Conservation (phyloP, 2,113 vertebrate species). For the Piprites chloris region DNA sequence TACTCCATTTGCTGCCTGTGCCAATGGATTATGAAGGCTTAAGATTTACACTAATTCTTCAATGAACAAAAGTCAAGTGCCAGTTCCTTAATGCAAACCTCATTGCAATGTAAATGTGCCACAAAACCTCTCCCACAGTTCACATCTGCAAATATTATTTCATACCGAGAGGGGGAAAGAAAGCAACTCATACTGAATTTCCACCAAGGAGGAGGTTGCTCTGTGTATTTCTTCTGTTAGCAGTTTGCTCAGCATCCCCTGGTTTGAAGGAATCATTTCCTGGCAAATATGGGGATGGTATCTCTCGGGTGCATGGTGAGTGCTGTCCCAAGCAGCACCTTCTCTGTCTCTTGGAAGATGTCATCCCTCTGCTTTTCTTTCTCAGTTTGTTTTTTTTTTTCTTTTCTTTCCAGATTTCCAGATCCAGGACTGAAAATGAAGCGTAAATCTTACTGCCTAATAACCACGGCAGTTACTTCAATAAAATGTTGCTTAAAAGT, state of each 20-base stretch:
- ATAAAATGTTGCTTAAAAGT: conserved; percentile 85
- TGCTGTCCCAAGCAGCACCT: background rate
- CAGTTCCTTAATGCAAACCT: conserved; percentile 34
- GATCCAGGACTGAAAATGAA: conserved; percentile 78
- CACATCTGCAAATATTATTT: conserved; percentile 72
- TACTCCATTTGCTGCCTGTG: background rate
- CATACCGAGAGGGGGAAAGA: background rate
- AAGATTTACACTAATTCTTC: conserved; percentile 19
- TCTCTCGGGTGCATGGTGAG: rapidly evolving
- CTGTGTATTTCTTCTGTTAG: background rate
- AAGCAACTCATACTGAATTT: conserved; percentile 10
- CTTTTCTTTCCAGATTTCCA: conserved; percentile 55
- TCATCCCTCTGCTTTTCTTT: background rate
- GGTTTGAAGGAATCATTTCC: background rate
- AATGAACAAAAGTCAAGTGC: conserved; percentile 12
- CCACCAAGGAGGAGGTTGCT: conserved; percentile 48
- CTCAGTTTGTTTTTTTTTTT: background rate
- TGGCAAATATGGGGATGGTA: background rate
- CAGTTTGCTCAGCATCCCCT: background rate
- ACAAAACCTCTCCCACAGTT: conserved; percentile 28
- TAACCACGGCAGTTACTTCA: conserved; percentile 82
- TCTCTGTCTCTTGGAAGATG: background rate
- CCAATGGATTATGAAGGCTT: background rate
- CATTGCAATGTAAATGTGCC: background rate
- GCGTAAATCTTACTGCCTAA: conserved; percentile 85